Base-by-base conservation (phyloP, 2,797 vertebrate species). In the Centroberyx gerrardi region DNA sequence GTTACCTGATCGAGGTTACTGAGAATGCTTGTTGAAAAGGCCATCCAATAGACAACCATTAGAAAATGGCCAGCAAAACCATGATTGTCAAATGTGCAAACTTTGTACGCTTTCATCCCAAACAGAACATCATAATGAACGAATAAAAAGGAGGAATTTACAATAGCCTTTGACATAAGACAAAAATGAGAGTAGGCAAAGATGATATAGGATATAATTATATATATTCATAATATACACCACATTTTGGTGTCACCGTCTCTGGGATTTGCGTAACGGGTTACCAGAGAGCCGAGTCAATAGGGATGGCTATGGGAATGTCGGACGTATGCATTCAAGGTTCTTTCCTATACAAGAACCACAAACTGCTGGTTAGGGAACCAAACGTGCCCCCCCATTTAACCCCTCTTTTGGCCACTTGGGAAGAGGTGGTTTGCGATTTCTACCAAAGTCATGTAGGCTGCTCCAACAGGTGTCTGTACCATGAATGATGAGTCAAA, bases 81-180 rank as follows among this genome's bases (percentile, higher is more conserved):
- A 83, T 70, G 92, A 93, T 91, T 91, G 91, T 91, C 90, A 77
- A 68, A 81, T 91, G 90, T 91, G 87, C 90, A 93, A 90, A 90
- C 77, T 71, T 1, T 17, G 27, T 62, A 65, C n/a, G 9, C 40
- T 75, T 75, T 73, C 68, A 81, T 62, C 68, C 70, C 58, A 73
- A 87, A 83, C 75, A 81, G 82, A 76, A 88, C 31, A n/a, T 68
- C 36, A 66, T 66, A 27, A 74, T 14, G 0, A 83, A 69, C 64
- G 81, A 66, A 76, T 28, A 62, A 84, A 76, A 81, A 61, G 33
- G 78, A 58, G 64, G 29, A 84, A 81, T 79, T n/a, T 82, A 79
- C 62, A 68, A 78, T 27, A 68, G 49, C 18, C n/a, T 78, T 79
- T 55, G 64, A 87, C 69, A 68, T 44, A 46, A 27, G 74, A 46